These are phyloP conservation scores for Caenorhabditis uteleia DNA, from an alignment of 2,888 invertebrate species.

Conservation along the genomic window DNA sequence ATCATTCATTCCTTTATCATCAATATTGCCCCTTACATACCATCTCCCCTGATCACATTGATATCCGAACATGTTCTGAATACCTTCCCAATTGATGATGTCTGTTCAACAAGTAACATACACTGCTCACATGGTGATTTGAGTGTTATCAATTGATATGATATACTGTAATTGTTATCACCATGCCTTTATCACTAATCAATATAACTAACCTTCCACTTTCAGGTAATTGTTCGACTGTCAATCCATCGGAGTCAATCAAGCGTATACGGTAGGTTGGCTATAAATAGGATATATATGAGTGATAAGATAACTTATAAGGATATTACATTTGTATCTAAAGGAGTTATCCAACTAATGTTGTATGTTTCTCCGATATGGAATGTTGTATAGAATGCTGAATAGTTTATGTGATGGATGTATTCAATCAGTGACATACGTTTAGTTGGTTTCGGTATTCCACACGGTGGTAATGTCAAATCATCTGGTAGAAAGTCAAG, in stretches of 20 bases:
- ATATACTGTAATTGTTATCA: neutral
- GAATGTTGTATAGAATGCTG: conserved; percentile 48
- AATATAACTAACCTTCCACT: too few species aligned
- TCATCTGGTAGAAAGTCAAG: conserved; percentile 65
- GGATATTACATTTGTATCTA: conserved; percentile 8
- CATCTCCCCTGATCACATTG: conserved; percentile 38
- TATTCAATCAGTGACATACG: conserved; percentile 17
- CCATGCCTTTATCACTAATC: neutral
- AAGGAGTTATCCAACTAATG: conserved; percentile 34
- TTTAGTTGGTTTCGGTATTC: conserved; percentile 56
- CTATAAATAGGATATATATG: conserved; percentile 22
- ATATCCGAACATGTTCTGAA: conserved; percentile 95
- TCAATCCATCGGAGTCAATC: conserved; percentile 47
- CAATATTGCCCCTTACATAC: conserved; percentile 1
- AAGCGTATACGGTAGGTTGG: conserved; percentile 56
- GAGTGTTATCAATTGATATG: neutral
- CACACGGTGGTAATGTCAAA: conserved; percentile 61
- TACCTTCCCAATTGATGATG: conserved; percentile 84
- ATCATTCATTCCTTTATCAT: too few species aligned
- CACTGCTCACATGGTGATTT: conserved; percentile 73
- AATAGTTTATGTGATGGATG: conserved; percentile 10
- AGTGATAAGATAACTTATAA: neutral
- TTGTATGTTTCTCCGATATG: conserved; percentile 41
- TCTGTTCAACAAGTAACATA: conserved; percentile 84
- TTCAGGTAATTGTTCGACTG: conserved; percentile 47